Percentiles rank a stretch among this genome's conserved stretches.
These are phyloP conservation scores for Polypterus bichir DNA, from an alignment of 2,113 vertebrate species.

Conservation along the genomic window DNA sequence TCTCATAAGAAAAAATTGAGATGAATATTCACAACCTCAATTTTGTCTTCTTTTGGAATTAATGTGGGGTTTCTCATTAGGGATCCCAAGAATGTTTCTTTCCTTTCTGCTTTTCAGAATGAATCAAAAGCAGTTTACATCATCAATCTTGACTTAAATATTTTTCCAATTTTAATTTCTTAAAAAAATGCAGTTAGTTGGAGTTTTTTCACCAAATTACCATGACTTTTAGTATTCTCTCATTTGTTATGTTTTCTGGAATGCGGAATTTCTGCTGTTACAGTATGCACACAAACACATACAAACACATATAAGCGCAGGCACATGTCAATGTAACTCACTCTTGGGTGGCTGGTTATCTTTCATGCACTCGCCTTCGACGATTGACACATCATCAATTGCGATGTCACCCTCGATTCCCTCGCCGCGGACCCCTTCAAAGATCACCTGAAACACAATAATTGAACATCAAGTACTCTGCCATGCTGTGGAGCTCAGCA, in stretches of 20 bases:
- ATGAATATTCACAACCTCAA: too few species aligned
- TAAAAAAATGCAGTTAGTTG: constrained; percentile 22
- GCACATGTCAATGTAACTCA: constrained; percentile 40
- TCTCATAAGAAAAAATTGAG: too few species aligned
- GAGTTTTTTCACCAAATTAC: neutral
- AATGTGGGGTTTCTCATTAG: too few species aligned
- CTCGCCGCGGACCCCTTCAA: constrained; percentile 84
- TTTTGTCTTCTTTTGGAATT: too few species aligned
- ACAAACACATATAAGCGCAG: neutral
- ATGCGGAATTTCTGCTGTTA: neutral
- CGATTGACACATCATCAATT: constrained; percentile 84
- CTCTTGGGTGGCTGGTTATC: constrained; percentile 72
- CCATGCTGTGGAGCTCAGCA: too few species aligned
- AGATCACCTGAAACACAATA: constrained; percentile 58
- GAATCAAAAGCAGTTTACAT: too few species aligned
- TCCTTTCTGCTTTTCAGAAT: too few species aligned
- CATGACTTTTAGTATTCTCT: neutral
- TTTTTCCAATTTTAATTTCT: constrained; percentile 1
- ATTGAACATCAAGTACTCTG: too few species aligned
- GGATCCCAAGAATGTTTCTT: too few species aligned
- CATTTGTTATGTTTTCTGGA: neutral
- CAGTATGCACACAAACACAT: neutral
- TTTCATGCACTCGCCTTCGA: constrained; percentile 83
- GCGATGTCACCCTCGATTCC: constrained; percentile 98
- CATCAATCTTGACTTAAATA: too few species aligned